Evolutionary conservation across 2,113 vertebrate species (phyloP), one percentile per base, ranked within the genome.

Genomic region (Pelodiscus sinensis): DNA sequence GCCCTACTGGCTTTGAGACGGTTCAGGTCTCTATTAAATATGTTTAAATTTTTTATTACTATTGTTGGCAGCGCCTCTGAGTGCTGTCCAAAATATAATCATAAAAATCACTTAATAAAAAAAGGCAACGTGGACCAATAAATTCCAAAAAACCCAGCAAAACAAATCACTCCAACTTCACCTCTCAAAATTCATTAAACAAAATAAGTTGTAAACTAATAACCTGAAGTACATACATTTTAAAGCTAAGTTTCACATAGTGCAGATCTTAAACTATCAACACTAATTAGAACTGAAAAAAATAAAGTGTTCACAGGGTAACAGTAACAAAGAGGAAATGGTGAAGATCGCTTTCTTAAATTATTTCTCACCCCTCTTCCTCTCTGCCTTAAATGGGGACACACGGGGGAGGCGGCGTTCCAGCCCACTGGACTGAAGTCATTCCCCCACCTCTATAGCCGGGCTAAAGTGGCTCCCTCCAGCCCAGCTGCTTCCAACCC

Each of bases 81-180:
- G 9, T 90, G 78, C 44, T 83, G 35, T 19, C 4, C 65, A 71
- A 35, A 27, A 31, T 22, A 5, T 50, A 55, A 86, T 79, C 79
- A 91, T 15, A 94, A 75, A 13, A 29, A n/a, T 71, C 94, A 92
- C 91, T 79, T 54, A 81, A 94, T 79, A 87, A 79, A 86, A 90
- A 95, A 94, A 60, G 84, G 82, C 94, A 90, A 84, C 3, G 27
- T 31, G 79, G 65, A 9, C 22, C 78, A 90, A 22, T 55, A 86
- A 92, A 86, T 80, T 92, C 88, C 90, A 57, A 90, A 90, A 77
- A 75, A 91, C 25, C 54, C 16, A 50, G 55, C 44, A 18, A 93
- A 62, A n/a, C 86, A 60, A 95, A 24, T 29, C n/a, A 31, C 60
- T 58, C 25, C 44, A 80, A 56, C 79, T 27, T 27, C 55, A 60